Evolutionary conservation across 1,140 invertebrate species (phyloP).

Genomic region (Drosophila jambulina): DNA sequence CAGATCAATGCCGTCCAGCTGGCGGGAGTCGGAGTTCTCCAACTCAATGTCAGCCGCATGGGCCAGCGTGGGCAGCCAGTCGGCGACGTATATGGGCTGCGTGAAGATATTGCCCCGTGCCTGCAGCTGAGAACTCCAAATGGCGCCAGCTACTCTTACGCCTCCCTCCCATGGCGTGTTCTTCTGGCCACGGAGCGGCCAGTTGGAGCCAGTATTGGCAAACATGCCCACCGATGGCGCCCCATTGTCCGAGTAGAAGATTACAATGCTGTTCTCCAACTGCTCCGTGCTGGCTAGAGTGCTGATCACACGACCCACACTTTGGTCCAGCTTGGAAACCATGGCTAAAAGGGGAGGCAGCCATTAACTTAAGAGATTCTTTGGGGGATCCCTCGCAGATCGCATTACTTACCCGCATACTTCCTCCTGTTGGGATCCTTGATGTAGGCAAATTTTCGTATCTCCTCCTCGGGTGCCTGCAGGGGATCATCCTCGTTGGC

Average conservation of each 20-base stretch:
- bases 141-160: constrained; percentile 90
- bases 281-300: constrained; percentile 89
- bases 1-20: constrained; percentile 89
- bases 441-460: constrained; percentile 91
- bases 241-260: constrained; percentile 92
- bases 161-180: constrained; percentile 95
- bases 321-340: constrained; percentile 94
- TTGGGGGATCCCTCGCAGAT: too few relatives aligned
- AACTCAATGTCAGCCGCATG: constrained; percentile 85
- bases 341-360: constrained; percentile 87
- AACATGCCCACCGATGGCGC: constrained; percentile 90
- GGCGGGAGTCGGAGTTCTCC: constrained; percentile 85
- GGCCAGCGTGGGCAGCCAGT: constrained; percentile 95
- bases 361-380: background rate
- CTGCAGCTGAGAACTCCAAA: constrained; percentile 90
- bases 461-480: constrained; percentile 91
- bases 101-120: constrained; percentile 88
- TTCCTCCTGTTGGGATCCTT: constrained; percentile 89
- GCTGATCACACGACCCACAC: constrained; percentile 91
- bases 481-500: constrained; percentile 89
- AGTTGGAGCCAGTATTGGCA: constrained; percentile 94
- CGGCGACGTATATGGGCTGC: constrained; percentile 92
- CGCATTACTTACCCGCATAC: constrained; percentile 95
- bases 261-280: constrained; percentile 90
- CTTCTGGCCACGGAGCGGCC: constrained; percentile 93